Percentiles rank a stretch among this genome's conserved stretches.
These are phyloP conservation scores for Taxidea taxus DNA, from an alignment of 2,113 vertebrate genomes.

Conservation along the genomic window DNA sequence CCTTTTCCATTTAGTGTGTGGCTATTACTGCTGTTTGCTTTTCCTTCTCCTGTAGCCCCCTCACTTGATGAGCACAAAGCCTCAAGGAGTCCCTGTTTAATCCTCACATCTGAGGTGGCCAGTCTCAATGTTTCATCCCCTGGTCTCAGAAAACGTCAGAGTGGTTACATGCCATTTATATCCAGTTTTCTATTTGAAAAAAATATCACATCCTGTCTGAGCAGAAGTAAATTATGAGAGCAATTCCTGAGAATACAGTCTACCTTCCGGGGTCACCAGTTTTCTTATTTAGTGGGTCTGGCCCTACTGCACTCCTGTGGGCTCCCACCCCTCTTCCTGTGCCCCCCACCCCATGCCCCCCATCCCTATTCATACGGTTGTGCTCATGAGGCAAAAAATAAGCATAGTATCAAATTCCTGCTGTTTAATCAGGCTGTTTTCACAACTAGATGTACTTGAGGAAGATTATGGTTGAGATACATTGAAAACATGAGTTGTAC, in stretches of 20 bases:
- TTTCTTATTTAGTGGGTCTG: background rate
- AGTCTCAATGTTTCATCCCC: background rate
- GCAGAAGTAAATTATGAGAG: background rate
- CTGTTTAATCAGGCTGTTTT: background rate
- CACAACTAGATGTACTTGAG: background rate
- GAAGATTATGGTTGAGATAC: background rate
- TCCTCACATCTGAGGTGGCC: background rate
- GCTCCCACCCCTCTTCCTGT: no score
- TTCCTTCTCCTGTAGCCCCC: background rate
- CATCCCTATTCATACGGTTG: background rate
- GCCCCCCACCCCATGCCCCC: no score
- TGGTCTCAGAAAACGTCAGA: background rate
- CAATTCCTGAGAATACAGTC: background rate
- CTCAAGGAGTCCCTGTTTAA: background rate
- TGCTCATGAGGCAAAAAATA: conserved; percentile 3
- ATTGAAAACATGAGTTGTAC: conserved; percentile 6
- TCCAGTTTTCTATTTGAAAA: background rate
- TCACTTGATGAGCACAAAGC: background rate
- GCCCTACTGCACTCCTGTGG: background rate
- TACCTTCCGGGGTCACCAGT: background rate
- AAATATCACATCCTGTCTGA: background rate
- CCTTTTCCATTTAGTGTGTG: background rate
- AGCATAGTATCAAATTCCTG: background rate
- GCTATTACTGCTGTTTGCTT: background rate
- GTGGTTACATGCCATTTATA: background rate